A percentile compares a stretch with the other conserved stretches of the same genome.
These are phyloP conservation scores for Taurulus bubalis DNA, from an alignment of 2,113 vertebrate species.

Conservation along the genomic window DNA sequence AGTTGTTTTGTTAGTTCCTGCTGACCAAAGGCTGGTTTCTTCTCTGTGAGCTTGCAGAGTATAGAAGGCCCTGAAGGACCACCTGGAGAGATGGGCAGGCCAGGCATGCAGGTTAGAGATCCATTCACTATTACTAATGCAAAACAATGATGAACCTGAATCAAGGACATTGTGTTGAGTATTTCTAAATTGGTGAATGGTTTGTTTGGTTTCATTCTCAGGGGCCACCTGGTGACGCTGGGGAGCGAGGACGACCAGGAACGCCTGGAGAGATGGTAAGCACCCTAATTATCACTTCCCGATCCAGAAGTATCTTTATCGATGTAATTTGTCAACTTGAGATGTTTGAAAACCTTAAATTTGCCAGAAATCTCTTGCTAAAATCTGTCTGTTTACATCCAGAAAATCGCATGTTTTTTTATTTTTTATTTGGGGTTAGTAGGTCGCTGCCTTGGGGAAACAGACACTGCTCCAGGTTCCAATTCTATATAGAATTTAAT, in stretches of 20 bases:
- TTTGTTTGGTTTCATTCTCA: constrained; percentile 50
- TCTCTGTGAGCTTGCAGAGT: constrained; percentile 83
- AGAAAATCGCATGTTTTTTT: neutral
- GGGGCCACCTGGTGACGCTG: constrained; percentile 86
- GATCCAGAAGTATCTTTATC: neutral
- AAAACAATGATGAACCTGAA: neutral
- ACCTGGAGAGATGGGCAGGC: constrained; percentile 85
- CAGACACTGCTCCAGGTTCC: neutral
- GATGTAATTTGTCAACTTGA: neutral
- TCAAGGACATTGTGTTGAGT: neutral
- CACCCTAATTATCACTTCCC: neutral
- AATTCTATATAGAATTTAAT: too few relatives aligned
- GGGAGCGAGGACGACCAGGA: constrained; percentile 84
- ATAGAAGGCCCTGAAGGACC: constrained; percentile 82
- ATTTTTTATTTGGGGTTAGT: neutral
- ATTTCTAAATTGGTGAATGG: neutral
- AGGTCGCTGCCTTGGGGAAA: neutral
- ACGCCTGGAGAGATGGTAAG: constrained; percentile 84
- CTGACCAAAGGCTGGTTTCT: constrained; percentile 60
- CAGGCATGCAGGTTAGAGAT: constrained; percentile 84
- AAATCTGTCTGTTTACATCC: neutral
- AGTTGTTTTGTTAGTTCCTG: constrained; percentile 6
- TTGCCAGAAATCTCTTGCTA: neutral
- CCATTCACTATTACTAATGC: neutral
- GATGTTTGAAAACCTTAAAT: neutral